A percentile compares a stretch with the other conserved stretches of the same genome.
phyloP scores from a whole-genome alignment of 2,113 vertebrate genomes.

The Poeciliopsis prolifica region DNA sequence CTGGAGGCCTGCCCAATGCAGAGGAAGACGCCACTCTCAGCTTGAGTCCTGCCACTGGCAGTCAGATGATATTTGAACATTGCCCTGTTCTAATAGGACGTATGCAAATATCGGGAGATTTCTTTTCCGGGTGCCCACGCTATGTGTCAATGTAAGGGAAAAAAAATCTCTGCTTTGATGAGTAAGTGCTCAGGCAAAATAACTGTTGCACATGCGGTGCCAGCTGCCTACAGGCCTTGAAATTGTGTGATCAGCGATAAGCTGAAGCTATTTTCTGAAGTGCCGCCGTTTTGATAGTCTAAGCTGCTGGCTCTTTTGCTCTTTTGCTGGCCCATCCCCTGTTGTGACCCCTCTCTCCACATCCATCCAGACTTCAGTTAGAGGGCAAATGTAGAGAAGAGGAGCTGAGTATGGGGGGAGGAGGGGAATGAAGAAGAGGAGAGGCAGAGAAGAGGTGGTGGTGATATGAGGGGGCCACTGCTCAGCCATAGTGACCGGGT shows the following conservation, averaged over 20 bases:
- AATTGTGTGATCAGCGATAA: constrained; percentile 57
- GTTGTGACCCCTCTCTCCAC: constrained; percentile 48
- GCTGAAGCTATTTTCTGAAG: constrained; percentile 55
- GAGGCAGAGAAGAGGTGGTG: constrained; percentile 29
- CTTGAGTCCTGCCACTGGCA: constrained; percentile 44
- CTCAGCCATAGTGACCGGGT: constrained; percentile 94
- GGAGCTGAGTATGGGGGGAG: constrained; percentile 36
- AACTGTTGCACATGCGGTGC: constrained; percentile 58
- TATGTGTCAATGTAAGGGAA: constrained; percentile 23
- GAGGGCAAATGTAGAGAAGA: constrained; percentile 50
- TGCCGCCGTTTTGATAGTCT: constrained; percentile 23
- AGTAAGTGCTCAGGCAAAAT: constrained; percentile 51
- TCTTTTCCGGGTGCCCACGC: constrained; percentile 24
- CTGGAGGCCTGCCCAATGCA: constrained; percentile 73
- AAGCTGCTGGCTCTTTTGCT: constrained; percentile 63
- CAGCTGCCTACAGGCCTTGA: constrained; percentile 50
- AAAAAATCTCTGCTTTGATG: constrained; percentile 50
- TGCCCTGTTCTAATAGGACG: constrained; percentile 30
- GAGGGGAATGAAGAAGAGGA: constrained; percentile 4
- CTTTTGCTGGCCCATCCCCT: constrained; percentile 73
- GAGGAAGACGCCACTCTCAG: constrained; percentile 50
- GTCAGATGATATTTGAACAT: constrained; percentile 52
- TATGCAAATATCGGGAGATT: constrained; percentile 53
- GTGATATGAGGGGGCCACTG: constrained; percentile 76
- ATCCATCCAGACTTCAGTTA: constrained; percentile 52